These are phyloP conservation scores for Alfaro cultratus DNA, from an alignment of 2,797 vertebrate genomes.

Conservation along the genomic window DNA sequence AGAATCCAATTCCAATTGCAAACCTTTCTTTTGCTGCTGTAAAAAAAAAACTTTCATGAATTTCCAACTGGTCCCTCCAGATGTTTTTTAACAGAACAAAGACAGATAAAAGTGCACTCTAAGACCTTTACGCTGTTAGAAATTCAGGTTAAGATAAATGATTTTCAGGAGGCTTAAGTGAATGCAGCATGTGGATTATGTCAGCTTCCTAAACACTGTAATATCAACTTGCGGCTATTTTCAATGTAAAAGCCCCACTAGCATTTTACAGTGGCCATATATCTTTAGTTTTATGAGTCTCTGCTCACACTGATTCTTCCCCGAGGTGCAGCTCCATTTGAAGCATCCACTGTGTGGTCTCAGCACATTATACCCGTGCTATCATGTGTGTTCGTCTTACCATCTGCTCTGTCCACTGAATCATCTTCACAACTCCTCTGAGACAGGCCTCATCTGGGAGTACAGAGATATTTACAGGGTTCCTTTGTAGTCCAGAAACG, in stretches of 20 bases:
- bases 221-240: conserved; percentile 42
- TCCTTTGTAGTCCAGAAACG: not conserved
- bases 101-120: conserved; percentile 20
- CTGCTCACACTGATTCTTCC: conserved; percentile 50
- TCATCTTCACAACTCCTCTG: conserved; percentile 21
- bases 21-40: conserved; percentile 25
- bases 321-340: conserved; percentile 33
- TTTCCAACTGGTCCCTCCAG: conserved; percentile 42
- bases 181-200: conserved; percentile 37
- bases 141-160: conserved; percentile 32
- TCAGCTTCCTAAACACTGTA: conserved; percentile 30
- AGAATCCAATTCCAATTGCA: conserved; percentile 33
- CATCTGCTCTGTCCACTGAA: conserved; percentile 9
- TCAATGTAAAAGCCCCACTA: conserved; percentile 33
- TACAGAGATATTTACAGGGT: conserved; percentile 6
- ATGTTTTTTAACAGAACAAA: conserved; percentile 44
- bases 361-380: conserved; percentile 2
- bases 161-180: conserved; percentile 29
- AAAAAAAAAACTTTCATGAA: conserved; percentile 25
- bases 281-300: conserved; percentile 57
- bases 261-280: conserved; percentile 45
- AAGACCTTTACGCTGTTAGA: conserved; percentile 6
- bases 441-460: conserved; percentile 11
- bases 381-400: conserved; percentile 32
- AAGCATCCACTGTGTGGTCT: conserved; percentile 38